These are phyloP conservation scores for Dromiciops gliroides DNA, from an alignment of 2,113 vertebrate genomes.

Conservation along the genomic window DNA sequence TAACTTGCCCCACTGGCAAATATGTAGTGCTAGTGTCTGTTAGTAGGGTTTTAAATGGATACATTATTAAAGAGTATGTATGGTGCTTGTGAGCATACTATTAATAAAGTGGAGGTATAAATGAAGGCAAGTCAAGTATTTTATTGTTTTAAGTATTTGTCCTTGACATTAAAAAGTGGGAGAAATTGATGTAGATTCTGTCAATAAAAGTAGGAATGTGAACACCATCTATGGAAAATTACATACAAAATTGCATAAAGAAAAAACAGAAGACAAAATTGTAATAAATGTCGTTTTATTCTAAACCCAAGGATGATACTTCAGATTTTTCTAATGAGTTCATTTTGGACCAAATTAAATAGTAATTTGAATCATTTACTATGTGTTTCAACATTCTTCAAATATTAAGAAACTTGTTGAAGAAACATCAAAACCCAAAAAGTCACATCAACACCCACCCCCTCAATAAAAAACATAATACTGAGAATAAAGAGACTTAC, in stretches of 20 bases:
- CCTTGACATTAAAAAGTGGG: neutral
- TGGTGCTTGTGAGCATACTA: neutral
- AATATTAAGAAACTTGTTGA: neutral
- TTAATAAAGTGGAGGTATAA: neutral
- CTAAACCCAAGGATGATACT: slow-evolving; percentile 36
- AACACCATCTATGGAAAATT: slow-evolving; percentile 15
- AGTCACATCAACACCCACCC: neutral
- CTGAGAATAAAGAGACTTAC: neutral
- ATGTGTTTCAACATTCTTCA: slow-evolving; percentile 16
- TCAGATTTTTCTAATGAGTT: neutral
- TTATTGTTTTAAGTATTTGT: neutral
- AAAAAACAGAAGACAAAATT: neutral
- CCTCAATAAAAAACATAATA: neutral
- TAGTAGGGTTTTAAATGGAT: slow-evolving; percentile 9
- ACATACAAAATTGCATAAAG: neutral
- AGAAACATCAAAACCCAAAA: slow-evolving; percentile 26
- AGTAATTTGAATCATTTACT: neutral
- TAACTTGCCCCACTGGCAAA: neutral
- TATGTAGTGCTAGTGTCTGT: neutral
- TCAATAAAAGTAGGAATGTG: neutral
- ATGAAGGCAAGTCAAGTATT: neutral
- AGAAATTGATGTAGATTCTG: neutral
- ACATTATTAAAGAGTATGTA: neutral
- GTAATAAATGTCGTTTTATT: slow-evolving; percentile 5
- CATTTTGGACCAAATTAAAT: neutral